phyloP scores from a whole-genome alignment of 2,888 invertebrate species.

The Caradrina clavipalpis region DNA sequence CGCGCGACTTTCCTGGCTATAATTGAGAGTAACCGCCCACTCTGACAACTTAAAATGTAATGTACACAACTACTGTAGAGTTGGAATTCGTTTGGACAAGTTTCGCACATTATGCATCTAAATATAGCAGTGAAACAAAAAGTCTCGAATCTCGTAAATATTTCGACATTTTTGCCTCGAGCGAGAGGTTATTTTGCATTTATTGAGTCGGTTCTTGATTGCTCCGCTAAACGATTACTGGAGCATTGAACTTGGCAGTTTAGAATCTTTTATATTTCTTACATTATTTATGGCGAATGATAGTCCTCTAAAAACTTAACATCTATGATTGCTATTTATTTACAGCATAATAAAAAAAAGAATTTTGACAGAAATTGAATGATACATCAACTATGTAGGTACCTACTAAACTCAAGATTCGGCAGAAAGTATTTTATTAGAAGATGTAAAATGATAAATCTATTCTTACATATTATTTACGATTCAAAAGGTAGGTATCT shows the following conservation, averaged over 20 bases:
- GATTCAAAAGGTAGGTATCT: not conserved
- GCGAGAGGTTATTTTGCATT: constrained; percentile 84
- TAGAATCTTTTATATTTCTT: constrained; percentile 63
- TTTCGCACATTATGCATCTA: constrained; percentile 72
- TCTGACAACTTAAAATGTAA: constrained; percentile 73
- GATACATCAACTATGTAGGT: constrained; percentile 5
- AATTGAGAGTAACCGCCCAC: constrained; percentile 73
- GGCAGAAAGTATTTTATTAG: constrained; percentile 16
- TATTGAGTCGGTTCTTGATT: constrained; percentile 82
- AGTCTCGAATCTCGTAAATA: constrained; percentile 83
- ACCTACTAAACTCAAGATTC: constrained; percentile 4
- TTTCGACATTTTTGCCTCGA: constrained; percentile 84
- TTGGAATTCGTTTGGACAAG: constrained; percentile 73
- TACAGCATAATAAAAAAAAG: constrained; percentile 30
- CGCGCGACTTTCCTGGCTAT: constrained; percentile 67
- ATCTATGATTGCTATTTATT: constrained; percentile 39
- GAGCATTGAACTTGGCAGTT: constrained; percentile 84
- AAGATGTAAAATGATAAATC: constrained; percentile 4
- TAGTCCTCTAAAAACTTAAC: constrained; percentile 39
- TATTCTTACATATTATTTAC: not conserved
- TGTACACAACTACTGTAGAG: constrained; percentile 73
- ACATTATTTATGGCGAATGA: constrained; percentile 59
- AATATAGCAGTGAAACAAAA: constrained; percentile 82
- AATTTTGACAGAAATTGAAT: constrained; percentile 12
- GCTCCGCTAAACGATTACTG: constrained; percentile 79